Conservation (phyloP, 2,113 vertebrate species). For the Sardina pilchardus region DNA sequence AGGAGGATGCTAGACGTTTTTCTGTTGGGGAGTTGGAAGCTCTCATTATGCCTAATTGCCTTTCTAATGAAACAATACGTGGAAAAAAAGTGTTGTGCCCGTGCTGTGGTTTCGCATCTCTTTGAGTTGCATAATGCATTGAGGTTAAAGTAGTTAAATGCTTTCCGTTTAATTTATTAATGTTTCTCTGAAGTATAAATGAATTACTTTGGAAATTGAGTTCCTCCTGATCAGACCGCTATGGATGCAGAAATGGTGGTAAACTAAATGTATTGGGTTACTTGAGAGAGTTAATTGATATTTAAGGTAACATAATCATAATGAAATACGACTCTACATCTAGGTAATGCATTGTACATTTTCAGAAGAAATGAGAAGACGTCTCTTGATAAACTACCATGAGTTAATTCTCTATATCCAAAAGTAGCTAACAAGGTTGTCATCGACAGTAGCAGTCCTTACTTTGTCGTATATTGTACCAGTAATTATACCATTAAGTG, state of each 20-base stretch:
- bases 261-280: too few relatives aligned
- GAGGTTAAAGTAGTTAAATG: conserved; percentile 57
- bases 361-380: too few relatives aligned
- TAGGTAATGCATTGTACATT: too few relatives aligned
- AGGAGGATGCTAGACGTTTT: conserved; percentile 4
- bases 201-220: not conserved
- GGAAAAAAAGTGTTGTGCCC: conserved; percentile 43
- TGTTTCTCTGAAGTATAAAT: conserved; percentile 47
- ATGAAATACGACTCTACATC: too few relatives aligned
- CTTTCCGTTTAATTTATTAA: conserved; percentile 60
- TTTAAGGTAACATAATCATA: too few relatives aligned
- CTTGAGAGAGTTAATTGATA: too few relatives aligned
- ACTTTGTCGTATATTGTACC: too few relatives aligned
- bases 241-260: not conserved
- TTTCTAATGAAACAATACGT: conserved; percentile 58
- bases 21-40: conserved; percentile 8
- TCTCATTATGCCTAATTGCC: conserved; percentile 57
- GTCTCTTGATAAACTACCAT: too few relatives aligned
- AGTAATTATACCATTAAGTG: too few relatives aligned
- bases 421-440: too few relatives aligned
- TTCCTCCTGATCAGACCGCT: not conserved
- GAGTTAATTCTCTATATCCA: too few relatives aligned
- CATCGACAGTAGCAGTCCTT: too few relatives aligned
- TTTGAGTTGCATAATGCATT: conserved; percentile 55
- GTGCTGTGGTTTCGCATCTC: conserved; percentile 52